These are phyloP conservation scores for Neoseiulus cucumeris DNA, from an alignment of 1,140 invertebrate species.

Conservation along the genomic window DNA sequence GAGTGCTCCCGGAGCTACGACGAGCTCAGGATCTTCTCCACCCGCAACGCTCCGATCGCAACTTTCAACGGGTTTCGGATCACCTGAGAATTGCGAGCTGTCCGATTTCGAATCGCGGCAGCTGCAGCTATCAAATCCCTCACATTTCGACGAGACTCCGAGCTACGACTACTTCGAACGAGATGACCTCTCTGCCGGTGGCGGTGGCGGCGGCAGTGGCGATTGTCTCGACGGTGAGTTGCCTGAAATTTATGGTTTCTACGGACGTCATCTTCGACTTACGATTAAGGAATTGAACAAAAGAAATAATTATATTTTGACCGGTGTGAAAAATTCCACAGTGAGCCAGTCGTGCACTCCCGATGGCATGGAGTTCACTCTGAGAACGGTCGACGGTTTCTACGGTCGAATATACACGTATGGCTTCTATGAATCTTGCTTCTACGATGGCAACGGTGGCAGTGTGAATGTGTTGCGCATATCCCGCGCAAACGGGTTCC, in stretches of 20 bases:
- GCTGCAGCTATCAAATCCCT: constrained; percentile 57
- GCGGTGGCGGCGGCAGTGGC: constrained; percentile 10
- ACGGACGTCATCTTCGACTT: not conserved
- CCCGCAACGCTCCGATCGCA: constrained; percentile 3
- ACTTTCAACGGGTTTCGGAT: not conserved
- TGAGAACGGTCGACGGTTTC: constrained; percentile 66
- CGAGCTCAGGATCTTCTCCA: not conserved
- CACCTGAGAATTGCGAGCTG: constrained; percentile 58
- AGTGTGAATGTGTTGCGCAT: constrained; percentile 59
- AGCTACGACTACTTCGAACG: constrained; percentile 73
- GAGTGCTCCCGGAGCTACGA: not conserved
- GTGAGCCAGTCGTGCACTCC: constrained; percentile 75
- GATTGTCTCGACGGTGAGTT: constrained; percentile 21
- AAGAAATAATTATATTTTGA: constrained; percentile 8
- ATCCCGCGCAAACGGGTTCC: constrained; percentile 65
- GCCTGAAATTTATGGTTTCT: not conserved
- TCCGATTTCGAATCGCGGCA: constrained; percentile 63
- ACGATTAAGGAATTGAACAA: not conserved
- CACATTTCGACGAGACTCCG: constrained; percentile 55
- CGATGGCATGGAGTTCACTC: constrained; percentile 78
- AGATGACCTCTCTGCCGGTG: constrained; percentile 13
- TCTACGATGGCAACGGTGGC: constrained; percentile 68
- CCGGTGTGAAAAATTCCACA: no score
- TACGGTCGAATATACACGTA: constrained; percentile 73
- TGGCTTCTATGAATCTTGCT: constrained; percentile 72